Evolutionary conservation across 1,140 invertebrate genomes (phyloP).

Genomic region (Psilanteris sp.): DNA sequence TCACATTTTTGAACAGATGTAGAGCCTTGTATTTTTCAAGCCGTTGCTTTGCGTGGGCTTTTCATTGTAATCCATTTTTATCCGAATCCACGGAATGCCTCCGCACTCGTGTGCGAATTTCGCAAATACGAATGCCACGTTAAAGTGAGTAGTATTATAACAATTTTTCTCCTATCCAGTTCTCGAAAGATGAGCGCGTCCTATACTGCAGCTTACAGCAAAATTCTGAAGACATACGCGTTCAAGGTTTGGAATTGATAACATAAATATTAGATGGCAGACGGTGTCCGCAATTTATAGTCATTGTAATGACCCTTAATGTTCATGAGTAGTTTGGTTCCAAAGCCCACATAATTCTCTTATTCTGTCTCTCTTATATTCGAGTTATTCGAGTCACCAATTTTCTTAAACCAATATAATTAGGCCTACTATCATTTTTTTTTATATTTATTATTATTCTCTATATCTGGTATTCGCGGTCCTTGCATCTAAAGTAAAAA

Average conservation of each 20-base stretch:
- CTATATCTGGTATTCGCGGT: no score
- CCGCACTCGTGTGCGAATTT: slow-evolving; percentile 47
- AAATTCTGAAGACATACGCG: slow-evolving; percentile 60
- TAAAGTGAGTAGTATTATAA: slow-evolving; percentile 50
- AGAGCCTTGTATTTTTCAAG: slow-evolving; percentile 57
- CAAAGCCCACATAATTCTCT: slow-evolving; percentile 72
- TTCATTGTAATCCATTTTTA: slow-evolving; percentile 57
- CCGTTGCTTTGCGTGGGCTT: slow-evolving; percentile 20
- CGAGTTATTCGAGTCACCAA: slow-evolving; percentile 46
- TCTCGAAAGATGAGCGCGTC: slow-evolving; percentile 40
- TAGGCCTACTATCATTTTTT: slow-evolving; percentile 7
- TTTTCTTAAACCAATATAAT: slow-evolving; percentile 54
- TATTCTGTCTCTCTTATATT: slow-evolving; percentile 34
- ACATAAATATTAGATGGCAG: slow-evolving; percentile 72
- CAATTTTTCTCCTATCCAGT: slow-evolving; percentile 54
- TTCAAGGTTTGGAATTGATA: slow-evolving; percentile 68
- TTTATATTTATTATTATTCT: slow-evolving; percentile 34
- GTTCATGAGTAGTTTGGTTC: slow-evolving; percentile 74
- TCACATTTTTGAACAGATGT: slow-evolving; percentile 40
- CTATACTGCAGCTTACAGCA: slow-evolving; percentile 36
- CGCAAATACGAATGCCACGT: slow-evolving; percentile 54
- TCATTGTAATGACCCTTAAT: slow-evolving; percentile 77
- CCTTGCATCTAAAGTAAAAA: no score
- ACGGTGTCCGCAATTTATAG: slow-evolving; percentile 72
- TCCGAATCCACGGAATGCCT: slow-evolving; percentile 34